Base-by-base conservation (phyloP, 2,113 vertebrate species). In the Phalacrocorax pelagicus region DNA sequence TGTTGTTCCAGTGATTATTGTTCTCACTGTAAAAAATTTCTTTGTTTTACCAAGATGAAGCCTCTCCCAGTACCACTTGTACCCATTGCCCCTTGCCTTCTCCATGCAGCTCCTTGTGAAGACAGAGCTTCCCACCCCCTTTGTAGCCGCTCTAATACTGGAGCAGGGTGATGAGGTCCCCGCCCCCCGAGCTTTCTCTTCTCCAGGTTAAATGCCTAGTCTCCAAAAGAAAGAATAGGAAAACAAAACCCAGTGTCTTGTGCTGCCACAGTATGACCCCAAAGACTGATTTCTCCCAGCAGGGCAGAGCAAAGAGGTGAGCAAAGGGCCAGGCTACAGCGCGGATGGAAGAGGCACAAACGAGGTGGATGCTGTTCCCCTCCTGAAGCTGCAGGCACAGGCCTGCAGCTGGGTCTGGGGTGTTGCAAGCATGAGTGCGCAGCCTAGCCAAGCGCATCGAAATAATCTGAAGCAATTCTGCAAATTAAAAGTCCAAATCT, bases 211-310 rank as follows among this genome's bases (percentile, higher is more conserved):
- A 77, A 69, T 18, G 18, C 22, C 12, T 72, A 16, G 14, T 55
- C 32, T 82, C 58, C 24, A 62, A 49, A 40, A 80, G 26, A 34
- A 81, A 47, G 13, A 57, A 19, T 2, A 57, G 11, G 40, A 78
- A 69, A 70, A 87, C 23, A 59, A 84, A 81, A 5, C 8, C 12
- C 52, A 61, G 26, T 7, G 4, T 21, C 32, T 59, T 19, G 5
- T 49, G 32, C 42, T 46, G 58, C 27, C 0, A 3, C 6, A 1
- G 0, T 14, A 69, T 4, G 15, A 63, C 15, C 20, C 34, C 10
- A 6, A 51, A 66, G 32, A 51, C 30, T 12, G 27, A 55, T 44
- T 55, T 55, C 51, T 55, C 55, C 17, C 5, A 1, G 18, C 3
- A 18, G 6, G 5, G 26, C 44, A 36, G 62, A 49, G n/a, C 15